A percentile compares a stretch with the other conserved stretches of the same genome.
Conservation (phyloP, 2,797 vertebrate species). For the Sebastes minor region DNA sequence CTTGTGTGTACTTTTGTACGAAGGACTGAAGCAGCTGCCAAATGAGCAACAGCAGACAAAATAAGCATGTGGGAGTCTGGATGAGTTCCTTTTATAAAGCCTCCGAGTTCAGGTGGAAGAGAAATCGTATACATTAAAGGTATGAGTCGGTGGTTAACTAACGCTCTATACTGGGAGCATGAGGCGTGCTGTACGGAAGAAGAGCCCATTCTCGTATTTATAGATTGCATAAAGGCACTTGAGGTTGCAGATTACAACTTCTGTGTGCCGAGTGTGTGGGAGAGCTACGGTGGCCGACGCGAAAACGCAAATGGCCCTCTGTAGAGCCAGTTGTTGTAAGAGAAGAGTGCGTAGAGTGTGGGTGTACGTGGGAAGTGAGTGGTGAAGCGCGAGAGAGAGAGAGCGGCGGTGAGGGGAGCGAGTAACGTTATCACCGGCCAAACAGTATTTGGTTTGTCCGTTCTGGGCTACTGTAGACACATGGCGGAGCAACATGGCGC, state of each 20-base stretch:
- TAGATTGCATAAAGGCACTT: constrained; percentile 27
- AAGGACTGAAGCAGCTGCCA: constrained; percentile 39
- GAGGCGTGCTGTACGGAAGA: not conserved
- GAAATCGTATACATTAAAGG: not conserved
- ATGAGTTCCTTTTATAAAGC: constrained; percentile 29
- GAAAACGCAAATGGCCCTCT: not conserved
- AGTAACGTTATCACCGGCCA: not conserved
- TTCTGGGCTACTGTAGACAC: not conserved
- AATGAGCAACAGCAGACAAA: constrained; percentile 34
- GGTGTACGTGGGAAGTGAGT: not conserved
- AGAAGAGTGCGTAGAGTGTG: not conserved
- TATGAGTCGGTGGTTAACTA: not conserved
- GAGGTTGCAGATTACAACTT: not conserved
- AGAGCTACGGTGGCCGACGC: not conserved
- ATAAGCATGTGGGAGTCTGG: constrained; percentile 32
- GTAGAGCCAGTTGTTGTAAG: no score
- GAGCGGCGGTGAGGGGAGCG: not conserved
- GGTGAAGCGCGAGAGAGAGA: fast-evolving
- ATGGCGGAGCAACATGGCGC: no score
- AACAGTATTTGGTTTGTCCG: not conserved
- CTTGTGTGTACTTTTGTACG: constrained; percentile 39
- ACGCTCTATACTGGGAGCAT: not conserved
- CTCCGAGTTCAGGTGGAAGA: constrained; percentile 31
- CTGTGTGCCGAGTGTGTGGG: not conserved
- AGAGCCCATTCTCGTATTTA: not conserved